These are phyloP conservation scores for Pseudochirops corinnae DNA, from an alignment of 2,797 vertebrate genomes.

Conservation along the genomic window DNA sequence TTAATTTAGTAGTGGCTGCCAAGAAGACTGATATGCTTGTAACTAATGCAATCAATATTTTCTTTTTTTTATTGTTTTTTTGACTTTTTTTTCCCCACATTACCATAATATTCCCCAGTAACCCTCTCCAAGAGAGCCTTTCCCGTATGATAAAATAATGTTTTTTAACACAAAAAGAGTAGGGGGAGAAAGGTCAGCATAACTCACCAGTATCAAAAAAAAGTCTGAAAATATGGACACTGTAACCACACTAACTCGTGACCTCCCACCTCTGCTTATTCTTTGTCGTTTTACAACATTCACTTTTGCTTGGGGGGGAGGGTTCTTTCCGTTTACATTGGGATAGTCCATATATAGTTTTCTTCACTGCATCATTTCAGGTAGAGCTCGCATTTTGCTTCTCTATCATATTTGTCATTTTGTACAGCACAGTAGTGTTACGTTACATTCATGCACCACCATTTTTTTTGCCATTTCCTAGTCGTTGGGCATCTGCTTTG, in stretches of 20 bases:
- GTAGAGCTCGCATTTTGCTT: neutral
- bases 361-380: neutral
- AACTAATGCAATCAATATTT: neutral
- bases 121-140: neutral
- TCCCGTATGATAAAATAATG: neutral
- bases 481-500: neutral
- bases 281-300: neutral
- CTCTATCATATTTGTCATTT: neutral
- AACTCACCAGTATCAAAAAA: neutral
- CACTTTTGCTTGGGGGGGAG: neutral
- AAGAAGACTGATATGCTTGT: neutral
- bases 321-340: neutral
- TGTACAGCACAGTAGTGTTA: neutral
- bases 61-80: neutral
- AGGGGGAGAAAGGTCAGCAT: neutral
- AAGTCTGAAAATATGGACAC: neutral
- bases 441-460: neutral
- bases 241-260: neutral
- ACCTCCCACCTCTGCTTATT: neutral
- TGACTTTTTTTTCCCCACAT: neutral
- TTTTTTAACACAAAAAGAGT: neutral
- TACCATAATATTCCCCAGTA: neutral
- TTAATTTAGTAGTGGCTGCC: neutral
- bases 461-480: neutral
- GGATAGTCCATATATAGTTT: neutral